Percentiles rank a stretch among this genome's conserved stretches.
These are phyloP conservation scores for Pseudorasbora parva DNA, from an alignment of 2,113 vertebrate genomes.

Conservation along the genomic window DNA sequence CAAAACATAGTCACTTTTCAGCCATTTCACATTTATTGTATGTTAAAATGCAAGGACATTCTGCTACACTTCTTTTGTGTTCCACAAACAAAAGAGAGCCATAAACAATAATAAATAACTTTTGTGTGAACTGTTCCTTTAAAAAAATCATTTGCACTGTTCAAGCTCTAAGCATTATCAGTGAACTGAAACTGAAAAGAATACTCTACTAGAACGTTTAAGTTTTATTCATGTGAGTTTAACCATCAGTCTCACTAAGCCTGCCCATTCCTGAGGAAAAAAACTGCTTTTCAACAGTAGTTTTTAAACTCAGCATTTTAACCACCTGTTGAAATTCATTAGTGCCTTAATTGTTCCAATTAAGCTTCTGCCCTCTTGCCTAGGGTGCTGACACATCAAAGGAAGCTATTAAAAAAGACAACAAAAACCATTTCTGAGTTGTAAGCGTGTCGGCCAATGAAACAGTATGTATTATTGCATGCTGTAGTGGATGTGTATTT, in stretches of 20 bases:
- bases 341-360: constrained; percentile 57
- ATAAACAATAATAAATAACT: neutral
- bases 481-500: constrained; percentile 40
- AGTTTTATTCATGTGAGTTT: neutral
- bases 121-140: neutral
- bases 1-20: neutral
- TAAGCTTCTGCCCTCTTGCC: constrained; percentile 53
- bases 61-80: neutral
- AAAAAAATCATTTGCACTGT: neutral
- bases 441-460: constrained; percentile 16
- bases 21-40: neutral
- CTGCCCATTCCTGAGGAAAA: neutral
- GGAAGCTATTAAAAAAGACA: constrained; percentile 53
- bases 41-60: neutral
- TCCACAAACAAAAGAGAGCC: neutral
- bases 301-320: constrained; percentile 49
- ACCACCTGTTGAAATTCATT: constrained; percentile 57
- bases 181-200: neutral
- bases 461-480: constrained; percentile 38
- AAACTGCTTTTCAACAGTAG: neutral
- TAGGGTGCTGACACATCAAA: constrained; percentile 56
- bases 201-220: neutral
- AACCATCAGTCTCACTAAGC: neutral
- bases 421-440: constrained; percentile 23
- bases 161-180: neutral